Percentiles rank a stretch among this genome's conserved stretches.
phyloP scores from a whole-genome alignment of 23 tunicate genomes.

The Ascidia mentula region DNA sequence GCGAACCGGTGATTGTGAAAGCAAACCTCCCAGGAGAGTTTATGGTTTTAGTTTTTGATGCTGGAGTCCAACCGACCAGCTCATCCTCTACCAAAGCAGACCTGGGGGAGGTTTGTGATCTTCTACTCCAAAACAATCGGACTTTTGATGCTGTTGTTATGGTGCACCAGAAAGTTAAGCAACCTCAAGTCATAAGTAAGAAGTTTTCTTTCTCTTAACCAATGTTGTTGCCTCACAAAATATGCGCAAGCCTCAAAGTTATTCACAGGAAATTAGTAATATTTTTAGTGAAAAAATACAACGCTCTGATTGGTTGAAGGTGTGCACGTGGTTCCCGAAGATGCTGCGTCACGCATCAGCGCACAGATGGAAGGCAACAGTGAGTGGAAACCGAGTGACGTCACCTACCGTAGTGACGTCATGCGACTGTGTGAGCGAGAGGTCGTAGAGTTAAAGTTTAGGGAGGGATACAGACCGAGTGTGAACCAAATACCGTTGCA shows the following conservation, averaged over 20 bases:
- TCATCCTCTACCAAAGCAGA: constrained; percentile 4
- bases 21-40: constrained; percentile 44
- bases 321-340: constrained; percentile 63
- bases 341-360: constrained; percentile 40
- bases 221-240: too few relatives aligned
- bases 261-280: too few relatives aligned
- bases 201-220: neutral
- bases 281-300: too few relatives aligned
- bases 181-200: constrained; percentile 65
- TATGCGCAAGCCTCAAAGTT: too few relatives aligned
- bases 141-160: constrained; percentile 31
- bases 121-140: constrained; percentile 22
- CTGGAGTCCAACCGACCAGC: neutral
- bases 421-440: constrained; percentile 53
- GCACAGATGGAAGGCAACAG: constrained; percentile 39
- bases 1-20: constrained; percentile 25
- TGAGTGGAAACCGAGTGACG: constrained; percentile 44
- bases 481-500: constrained; percentile 70
- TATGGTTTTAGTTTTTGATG: constrained; percentile 62
- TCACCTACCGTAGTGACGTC: neutral
- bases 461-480: constrained; percentile 48
- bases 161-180: constrained; percentile 49
- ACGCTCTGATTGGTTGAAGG: constrained; percentile 18
- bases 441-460: constrained; percentile 32
- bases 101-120: constrained; percentile 32